Conservation (phyloP, 2,797 vertebrate species). For the Enteromius paludinosus region DNA sequence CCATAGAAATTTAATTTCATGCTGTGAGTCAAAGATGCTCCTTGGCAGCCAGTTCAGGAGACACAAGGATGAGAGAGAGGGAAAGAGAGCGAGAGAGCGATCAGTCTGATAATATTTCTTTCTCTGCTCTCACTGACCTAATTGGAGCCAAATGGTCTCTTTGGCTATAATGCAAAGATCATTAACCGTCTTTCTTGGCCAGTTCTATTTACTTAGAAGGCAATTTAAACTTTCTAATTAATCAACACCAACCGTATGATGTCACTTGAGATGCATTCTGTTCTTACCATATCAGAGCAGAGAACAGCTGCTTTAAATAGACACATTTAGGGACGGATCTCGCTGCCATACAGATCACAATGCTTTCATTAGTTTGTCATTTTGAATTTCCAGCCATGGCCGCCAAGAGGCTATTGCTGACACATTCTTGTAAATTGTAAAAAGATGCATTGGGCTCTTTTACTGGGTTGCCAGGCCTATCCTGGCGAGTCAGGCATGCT, state of each 20-base stretch:
- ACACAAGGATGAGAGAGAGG: constrained; percentile 55
- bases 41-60: constrained; percentile 69
- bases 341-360: constrained; percentile 70
- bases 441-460: constrained; percentile 69
- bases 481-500: constrained; percentile 66
- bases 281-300: constrained; percentile 78
- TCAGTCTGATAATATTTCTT: constrained; percentile 60
- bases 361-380: constrained; percentile 73
- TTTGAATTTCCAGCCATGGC: constrained; percentile 76
- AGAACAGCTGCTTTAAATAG: constrained; percentile 85
- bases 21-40: constrained; percentile 62
- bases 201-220: constrained; percentile 81
- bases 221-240: constrained; percentile 83
- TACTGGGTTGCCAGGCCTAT: constrained; percentile 60
- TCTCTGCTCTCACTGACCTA: constrained; percentile 73
- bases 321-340: constrained; percentile 72
- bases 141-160: constrained; percentile 87
- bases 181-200: constrained; percentile 73
- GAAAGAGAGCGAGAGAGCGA: constrained; percentile 46
- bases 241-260: constrained; percentile 79
- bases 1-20: constrained; percentile 75
- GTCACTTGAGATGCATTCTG: constrained; percentile 82
- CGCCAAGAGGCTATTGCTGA: constrained; percentile 79
- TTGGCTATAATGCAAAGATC: constrained; percentile 75
- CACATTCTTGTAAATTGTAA: constrained; percentile 80